Conservation (phyloP, 1,140 invertebrate species). For the Sarcophaga peregrina region DNA sequence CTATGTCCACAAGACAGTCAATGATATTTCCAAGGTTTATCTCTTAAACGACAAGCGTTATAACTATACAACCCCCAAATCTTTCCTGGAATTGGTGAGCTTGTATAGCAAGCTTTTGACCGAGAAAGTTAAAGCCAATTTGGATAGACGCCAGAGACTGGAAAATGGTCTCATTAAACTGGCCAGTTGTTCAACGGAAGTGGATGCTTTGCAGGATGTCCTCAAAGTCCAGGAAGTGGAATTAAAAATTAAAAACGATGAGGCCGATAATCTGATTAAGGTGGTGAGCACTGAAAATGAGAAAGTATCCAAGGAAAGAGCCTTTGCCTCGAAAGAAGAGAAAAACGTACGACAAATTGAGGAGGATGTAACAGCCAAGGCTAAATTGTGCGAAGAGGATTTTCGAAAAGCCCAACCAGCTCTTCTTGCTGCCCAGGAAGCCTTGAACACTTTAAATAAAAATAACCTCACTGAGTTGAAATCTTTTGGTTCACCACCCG, state of each 20-base stretch:
- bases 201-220: conserved; percentile 73
- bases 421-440: conserved; percentile 86
- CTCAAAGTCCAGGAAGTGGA: conserved; percentile 90
- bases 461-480: conserved; percentile 94
- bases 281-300: conserved; percentile 91
- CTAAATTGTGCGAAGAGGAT: conserved; percentile 89
- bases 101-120: conserved; percentile 86
- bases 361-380: conserved; percentile 85
- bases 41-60: conserved; percentile 88
- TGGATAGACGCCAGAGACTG: conserved; percentile 81
- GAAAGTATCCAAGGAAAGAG: conserved; percentile 89
- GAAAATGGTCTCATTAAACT: conserved; percentile 91
- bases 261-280: conserved; percentile 88
- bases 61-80: conserved; percentile 96
- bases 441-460: conserved; percentile 93
- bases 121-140: conserved; percentile 82
- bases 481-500: conserved; percentile 86
- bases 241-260: conserved; percentile 88
- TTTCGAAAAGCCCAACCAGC: conserved; percentile 91
- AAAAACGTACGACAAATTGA: conserved; percentile 90
- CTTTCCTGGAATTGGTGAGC: conserved; percentile 93
- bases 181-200: conserved; percentile 83
- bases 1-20: conserved; percentile 88
- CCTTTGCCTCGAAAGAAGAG: conserved; percentile 84
- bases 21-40: conserved; percentile 85